Evolutionary conservation across 2,888 invertebrate genomes (phyloP), one percentile per base, ranked within the genome.

Genomic region (Trachelus tabidus): DNA sequence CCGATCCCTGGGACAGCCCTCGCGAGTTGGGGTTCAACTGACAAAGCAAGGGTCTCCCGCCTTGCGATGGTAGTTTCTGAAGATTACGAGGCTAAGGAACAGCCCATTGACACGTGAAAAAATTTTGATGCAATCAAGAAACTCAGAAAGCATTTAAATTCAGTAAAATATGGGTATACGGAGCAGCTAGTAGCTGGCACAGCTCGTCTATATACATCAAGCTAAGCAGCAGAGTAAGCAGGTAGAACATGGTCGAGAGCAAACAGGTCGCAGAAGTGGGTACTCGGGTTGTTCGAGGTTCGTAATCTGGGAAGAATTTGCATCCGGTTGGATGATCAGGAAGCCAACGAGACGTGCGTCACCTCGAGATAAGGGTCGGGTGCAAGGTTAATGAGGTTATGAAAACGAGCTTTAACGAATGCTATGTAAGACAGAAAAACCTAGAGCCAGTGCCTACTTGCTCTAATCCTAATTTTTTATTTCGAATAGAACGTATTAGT

Each of bases 331-430:
- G 79, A 83, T 80, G 83, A 80, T 81, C 79, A 68, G 73, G 75
- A 74, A 83, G 80, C 77, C 79, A 82, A 79, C 80, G 81, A 82
- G 79, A 81, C 79, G 81, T 79, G 56, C 76, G 73, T 15, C 75
- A 78, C 77, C 75, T 56, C 80, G 12, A 73, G 34, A 37, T 76
- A 75, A 77, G 80, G 79, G 77, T 79, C 77, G 73, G 77, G 71
- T 12, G 75, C 74, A 71, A 77, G 80, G 76, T 79, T 85, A 83
- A 84, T 78, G 82, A 84, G 80, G 78, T 81, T 82, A 80, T 80
- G 80, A 82, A 81, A 82, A 73, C 79, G 73, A 73, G 73, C 73
- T 77, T 78, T 84, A 85, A 85, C 79, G 81, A 85, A 82, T 79
- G 80, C 79, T 77, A 79, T 15, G 81, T 78, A 77, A 81, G 76